Percentiles rank a stretch among this genome's conserved stretches.
phyloP scores from a whole-genome alignment of 2,888 invertebrate genomes.

The Drosophila tanythrix region DNA sequence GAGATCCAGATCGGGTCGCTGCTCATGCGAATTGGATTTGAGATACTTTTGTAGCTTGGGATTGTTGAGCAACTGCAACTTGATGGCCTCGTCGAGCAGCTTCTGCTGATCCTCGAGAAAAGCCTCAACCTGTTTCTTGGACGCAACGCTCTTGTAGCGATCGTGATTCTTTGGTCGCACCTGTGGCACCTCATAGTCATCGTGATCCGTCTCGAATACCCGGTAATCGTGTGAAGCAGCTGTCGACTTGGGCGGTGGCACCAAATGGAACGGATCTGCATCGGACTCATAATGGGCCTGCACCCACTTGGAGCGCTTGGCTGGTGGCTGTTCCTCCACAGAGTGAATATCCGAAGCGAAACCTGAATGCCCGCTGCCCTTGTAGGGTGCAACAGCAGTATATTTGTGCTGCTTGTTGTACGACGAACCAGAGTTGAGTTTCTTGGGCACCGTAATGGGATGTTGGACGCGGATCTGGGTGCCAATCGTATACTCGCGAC shows the following conservation, averaged over 20 bases:
- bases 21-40: conserved; percentile 71
- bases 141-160: conserved; percentile 79
- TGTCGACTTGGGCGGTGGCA: conserved; percentile 75
- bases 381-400: conserved; percentile 54
- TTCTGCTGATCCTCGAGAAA: conserved; percentile 81
- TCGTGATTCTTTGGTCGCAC: conserved; percentile 64
- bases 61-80: conserved; percentile 76
- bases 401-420: conserved; percentile 75
- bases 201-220: conserved; percentile 76
- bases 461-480: conserved; percentile 83
- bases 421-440: conserved; percentile 44
- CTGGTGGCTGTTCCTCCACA: conserved; percentile 53
- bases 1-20: conserved; percentile 67
- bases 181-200: conserved; percentile 69
- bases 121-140: conserved; percentile 81
- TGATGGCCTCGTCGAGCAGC: conserved; percentile 79
- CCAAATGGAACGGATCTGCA: conserved; percentile 79
- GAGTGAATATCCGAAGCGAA: conserved; percentile 56
- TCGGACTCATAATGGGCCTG: conserved; percentile 75
- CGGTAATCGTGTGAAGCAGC: conserved; percentile 68
- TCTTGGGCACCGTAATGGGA: conserved; percentile 79
- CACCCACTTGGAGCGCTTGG: conserved; percentile 70
- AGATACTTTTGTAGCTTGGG: conserved; percentile 80
- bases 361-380: conserved; percentile 41
- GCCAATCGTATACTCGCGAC: conserved; percentile 82